These are phyloP conservation scores for Drosophila cognata DNA, from an alignment of 2,888 invertebrate genomes.

Conservation along the genomic window DNA sequence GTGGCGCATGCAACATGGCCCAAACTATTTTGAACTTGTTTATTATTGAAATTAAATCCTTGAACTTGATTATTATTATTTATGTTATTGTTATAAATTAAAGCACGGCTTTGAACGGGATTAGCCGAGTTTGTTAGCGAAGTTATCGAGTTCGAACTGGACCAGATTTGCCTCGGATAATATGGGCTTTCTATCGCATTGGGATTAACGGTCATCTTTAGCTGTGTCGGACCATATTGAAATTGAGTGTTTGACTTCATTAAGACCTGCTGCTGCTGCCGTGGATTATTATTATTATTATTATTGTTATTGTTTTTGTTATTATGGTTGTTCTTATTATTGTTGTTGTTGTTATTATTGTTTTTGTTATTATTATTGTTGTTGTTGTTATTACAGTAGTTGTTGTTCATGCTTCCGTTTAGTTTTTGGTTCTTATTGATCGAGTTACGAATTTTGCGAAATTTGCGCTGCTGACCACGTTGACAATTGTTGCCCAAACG, in stretches of 20 bases:
- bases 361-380: background rate
- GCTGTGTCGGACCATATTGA: background rate
- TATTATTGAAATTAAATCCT: background rate
- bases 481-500: constrained; percentile 19
- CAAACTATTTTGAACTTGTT: constrained; percentile 1
- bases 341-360: background rate
- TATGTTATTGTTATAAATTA: background rate
- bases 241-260: constrained; percentile 20
- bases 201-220: background rate
- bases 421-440: background rate
- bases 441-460: background rate
- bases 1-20: background rate
- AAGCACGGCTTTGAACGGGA: background rate
- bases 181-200: background rate
- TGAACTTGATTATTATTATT: background rate
- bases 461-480: constrained; percentile 1
- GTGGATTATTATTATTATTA: background rate
- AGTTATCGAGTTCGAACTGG: background rate
- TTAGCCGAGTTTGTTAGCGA: background rate
- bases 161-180: background rate
- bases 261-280: constrained; percentile 10
- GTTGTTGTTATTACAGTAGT: too few species aligned
- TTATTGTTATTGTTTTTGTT: background rate
- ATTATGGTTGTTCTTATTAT: background rate
- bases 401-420: background rate